A percentile compares a stretch with the other conserved stretches of the same genome.
These are phyloP conservation scores for Andrena bucephala DNA, from an alignment of 2,888 invertebrate species.

Conservation along the genomic window DNA sequence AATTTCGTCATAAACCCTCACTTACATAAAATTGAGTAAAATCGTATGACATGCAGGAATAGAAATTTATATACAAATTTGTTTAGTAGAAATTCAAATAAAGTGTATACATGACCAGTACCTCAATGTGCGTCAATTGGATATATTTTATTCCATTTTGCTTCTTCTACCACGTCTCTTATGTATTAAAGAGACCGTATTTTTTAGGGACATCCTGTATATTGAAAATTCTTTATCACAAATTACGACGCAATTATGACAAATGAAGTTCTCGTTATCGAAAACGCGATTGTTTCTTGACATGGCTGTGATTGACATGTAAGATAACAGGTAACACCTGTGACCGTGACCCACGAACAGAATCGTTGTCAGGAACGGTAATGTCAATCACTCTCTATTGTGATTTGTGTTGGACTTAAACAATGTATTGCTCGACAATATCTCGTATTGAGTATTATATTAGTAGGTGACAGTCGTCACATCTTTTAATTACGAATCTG, in stretches of 20 bases:
- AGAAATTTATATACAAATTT: no score
- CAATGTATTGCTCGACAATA: background rate
- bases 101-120: no score
- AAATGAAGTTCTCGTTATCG: constrained; percentile 25
- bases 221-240: background rate
- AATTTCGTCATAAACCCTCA: no score
- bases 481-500: background rate
- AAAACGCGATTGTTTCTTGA: constrained; percentile 29
- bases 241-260: background rate
- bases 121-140: no score
- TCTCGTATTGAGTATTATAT: background rate
- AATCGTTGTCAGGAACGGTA: constrained; percentile 12
- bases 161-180: no score
- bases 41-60: no score
- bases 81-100: no score
- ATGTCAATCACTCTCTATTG: constrained; percentile 3
- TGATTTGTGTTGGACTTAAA: background rate
- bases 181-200: no score
- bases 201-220: no score
- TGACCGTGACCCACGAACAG: constrained; percentile 8
- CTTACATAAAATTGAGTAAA: no score
- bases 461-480: background rate
- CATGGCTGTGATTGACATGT: constrained; percentile 23
- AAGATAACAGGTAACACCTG: constrained; percentile 22
- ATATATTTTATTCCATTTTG: no score